Evolutionary conservation across 2,113 vertebrate genomes (phyloP), one percentile per base, ranked within the genome.

Genomic region (Triplophysa tibetana): DNA sequence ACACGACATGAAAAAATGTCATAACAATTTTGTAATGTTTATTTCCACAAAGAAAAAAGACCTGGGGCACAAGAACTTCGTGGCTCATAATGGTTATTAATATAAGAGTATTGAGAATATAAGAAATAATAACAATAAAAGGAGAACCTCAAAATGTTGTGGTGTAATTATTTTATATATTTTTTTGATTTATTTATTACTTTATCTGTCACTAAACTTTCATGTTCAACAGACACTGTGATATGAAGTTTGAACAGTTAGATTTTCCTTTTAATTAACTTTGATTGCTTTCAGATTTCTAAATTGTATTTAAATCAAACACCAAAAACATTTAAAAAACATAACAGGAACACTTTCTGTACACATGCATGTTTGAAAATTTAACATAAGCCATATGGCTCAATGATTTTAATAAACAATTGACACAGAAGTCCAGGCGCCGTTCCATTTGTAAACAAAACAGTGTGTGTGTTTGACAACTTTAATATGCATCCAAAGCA

Each of bases 21-120:
- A 54, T 12, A 80, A 50, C 45, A 66, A 72, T 75, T 80, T 81
- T 85, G 83, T 48, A 50, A 65, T 75, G 66, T 75, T 80, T 81
- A 83, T 86, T 85, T 80, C 87, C 85, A 86, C 77, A 86, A 87
- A 68, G 70, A 70, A 88, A 87, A 87, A 65, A 75, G 76, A 76
- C 72, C 65, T 83, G 72, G 62, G 70, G 76, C 82, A 87, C 84
- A 69, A 82, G 68, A 13, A 77, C 58, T 80, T n/a, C 23, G n/a
- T 73, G 70, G 21, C 67, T 64, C 29, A 33, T 26, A 74, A 50
- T 79, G 81, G 56, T 52, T 68, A n/a, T 79, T 63, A 66, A 75
- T 65, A 17, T 29, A 33, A 54, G 48, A 58, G 56, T 17, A 74
- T 61, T 73, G 70, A 73, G 29, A 73, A 43, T 43, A 79, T 60